Evolutionary conservation across 2,888 invertebrate species (phyloP), one percentile per base, ranked within the genome.

Genomic region (Incurvaria masculella): DNA sequence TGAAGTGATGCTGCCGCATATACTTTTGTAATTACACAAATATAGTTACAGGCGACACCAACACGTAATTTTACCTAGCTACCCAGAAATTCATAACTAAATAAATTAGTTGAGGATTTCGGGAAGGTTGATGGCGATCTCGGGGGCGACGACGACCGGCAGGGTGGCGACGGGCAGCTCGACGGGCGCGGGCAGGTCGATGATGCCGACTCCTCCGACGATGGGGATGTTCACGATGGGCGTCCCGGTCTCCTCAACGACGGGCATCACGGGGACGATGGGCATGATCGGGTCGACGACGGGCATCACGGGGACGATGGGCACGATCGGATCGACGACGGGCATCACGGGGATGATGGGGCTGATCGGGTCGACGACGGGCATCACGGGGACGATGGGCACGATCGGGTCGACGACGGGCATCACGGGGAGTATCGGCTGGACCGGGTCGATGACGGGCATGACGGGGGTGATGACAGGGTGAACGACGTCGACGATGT

Each of bases 331-430:
- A n/a, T 33, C 14, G 11, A 33, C 33, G 33, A 39, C 52, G 33
- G 53, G 53, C 3, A 50, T 21, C 8, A 44, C 49, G 10, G 53
- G 55, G 2, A 26, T n/a, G 3, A 33, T 14, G 52, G 49, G 6
- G n/a, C 46, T 16, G 53, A 1, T 47, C 5, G 10, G 49, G 1
- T 51, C 42, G 2, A 53, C 51, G 2, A 23, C 52, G 8, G 53
- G 53, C 2, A 49, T 53, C 4, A 53, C 23, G 6, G 47, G 48
- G 6, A 55, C 52, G 5, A 44, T 40, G 1, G 55, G 55, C 26
- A 52, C 5, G 46, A 50, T 38, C 14, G 20, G 17, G 17, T 26
- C 26, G 14, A 42, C 16, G 16, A 47, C 48, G 10, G 49, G 49
- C 19, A 19, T 44, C 38, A 17, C 43, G 38, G 26, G 27, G 10